Conservation (phyloP, 2,113 vertebrate species). For the Lepus americanus region DNA sequence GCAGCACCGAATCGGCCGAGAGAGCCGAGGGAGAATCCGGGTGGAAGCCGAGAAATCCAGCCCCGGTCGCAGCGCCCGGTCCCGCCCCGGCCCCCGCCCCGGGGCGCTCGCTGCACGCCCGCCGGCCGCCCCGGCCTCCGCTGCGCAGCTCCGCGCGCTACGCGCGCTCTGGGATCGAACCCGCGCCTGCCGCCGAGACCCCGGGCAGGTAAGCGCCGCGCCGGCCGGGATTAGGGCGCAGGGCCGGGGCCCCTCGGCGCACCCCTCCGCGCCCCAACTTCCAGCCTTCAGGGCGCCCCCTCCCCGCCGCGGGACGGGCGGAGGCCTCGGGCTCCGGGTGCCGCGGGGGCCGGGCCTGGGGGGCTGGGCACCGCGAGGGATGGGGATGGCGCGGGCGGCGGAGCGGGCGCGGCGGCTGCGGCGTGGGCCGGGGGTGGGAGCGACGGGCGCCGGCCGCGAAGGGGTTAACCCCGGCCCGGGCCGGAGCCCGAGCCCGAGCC, state of each 20-base stretch:
- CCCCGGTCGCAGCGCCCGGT: constrained; percentile 65
- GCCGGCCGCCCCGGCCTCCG: neutral
- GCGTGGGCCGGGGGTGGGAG: constrained; percentile 55
- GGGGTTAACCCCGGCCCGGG: constrained; percentile 67
- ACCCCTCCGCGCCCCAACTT: constrained; percentile 57
- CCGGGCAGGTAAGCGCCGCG: constrained; percentile 58
- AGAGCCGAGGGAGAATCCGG: constrained; percentile 80
- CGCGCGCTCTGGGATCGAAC: constrained; percentile 50
- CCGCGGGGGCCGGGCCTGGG: constrained; percentile 30
- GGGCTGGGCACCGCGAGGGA: constrained; percentile 67
- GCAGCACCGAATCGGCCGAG: constrained; percentile 81
- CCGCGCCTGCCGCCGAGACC: constrained; percentile 29
- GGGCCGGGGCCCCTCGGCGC: neutral
- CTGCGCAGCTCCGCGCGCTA: neutral
- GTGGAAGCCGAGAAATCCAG: constrained; percentile 74
- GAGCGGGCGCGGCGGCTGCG: constrained; percentile 37
- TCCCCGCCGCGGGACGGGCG: neutral
- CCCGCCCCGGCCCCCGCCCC: constrained; percentile 76
- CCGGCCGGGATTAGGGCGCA: neutral
- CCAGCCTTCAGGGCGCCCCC: neutral
- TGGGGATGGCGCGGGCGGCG: constrained; percentile 20
- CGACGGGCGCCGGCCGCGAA: constrained; percentile 29
- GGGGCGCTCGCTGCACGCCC: constrained; percentile 52
- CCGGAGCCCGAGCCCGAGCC: neutral
- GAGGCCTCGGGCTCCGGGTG: neutral